Evolutionary conservation across 2,888 invertebrate genomes (phyloP).

Genomic region (Drosophila conformis): DNA sequence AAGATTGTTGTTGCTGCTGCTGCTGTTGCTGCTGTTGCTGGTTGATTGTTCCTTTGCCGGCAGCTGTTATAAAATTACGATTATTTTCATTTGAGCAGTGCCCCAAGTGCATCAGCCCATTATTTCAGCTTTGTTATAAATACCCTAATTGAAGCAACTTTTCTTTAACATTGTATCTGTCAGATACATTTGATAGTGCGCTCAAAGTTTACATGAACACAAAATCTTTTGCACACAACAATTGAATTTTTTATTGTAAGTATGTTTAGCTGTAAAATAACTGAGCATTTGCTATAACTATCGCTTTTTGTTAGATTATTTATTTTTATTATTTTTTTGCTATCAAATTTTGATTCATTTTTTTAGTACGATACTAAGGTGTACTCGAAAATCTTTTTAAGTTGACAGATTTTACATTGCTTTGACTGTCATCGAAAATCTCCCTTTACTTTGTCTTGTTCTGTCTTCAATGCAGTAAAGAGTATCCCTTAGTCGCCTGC

Average conservation of each 20-base stretch:
- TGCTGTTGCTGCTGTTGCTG: neutral
- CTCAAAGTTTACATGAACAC: too few species aligned
- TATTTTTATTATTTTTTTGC: neutral
- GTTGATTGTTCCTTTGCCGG: conserved; percentile 27
- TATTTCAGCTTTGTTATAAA: conserved; percentile 16
- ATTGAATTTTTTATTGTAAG: neutral
- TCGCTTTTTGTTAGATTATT: neutral
- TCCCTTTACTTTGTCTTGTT: neutral
- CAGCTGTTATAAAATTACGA: conserved; percentile 58
- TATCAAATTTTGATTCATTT: neutral
- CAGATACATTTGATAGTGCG: neutral
- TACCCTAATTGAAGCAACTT: conserved; percentile 28
- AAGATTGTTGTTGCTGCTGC: neutral
- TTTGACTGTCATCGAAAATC: neutral
- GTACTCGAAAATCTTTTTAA: too few species aligned
- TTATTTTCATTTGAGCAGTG: conserved; percentile 58
- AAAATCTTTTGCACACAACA: neutral
- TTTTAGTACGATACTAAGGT: neutral
- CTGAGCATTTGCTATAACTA: neutral
- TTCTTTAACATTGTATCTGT: neutral
- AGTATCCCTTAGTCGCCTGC: conserved; percentile 10
- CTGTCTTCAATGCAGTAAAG: conserved; percentile 3
- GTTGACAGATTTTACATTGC: neutral
- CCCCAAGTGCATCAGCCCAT: conserved; percentile 41
- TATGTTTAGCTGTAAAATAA: neutral